Evolutionary conservation across 2,113 vertebrate species (phyloP).

Genomic region (Pteruthius melanotis): DNA sequence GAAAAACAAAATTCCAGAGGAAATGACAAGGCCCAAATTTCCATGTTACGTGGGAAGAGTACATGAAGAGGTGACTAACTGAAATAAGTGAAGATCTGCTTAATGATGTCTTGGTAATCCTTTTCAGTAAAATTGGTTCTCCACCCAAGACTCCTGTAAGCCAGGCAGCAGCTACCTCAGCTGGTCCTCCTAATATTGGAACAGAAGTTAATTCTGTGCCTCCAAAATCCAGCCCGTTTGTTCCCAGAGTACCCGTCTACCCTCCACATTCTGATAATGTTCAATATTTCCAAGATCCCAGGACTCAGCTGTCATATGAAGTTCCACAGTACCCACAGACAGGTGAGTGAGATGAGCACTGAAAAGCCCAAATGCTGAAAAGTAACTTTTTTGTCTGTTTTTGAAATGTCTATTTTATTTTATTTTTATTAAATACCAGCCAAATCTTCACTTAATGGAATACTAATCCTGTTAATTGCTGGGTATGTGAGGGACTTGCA

Average conservation of each 20-base stretch:
- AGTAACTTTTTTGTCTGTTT: neutral
- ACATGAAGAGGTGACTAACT: rapidly evolving
- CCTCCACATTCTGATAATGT: conserved; percentile 82
- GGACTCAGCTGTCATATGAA: conserved; percentile 81
- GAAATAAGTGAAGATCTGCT: neutral
- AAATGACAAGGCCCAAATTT: neutral
- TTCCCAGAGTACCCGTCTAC: conserved; percentile 81
- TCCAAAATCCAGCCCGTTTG: conserved; percentile 82
- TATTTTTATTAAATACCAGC: neutral
- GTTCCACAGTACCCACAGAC: conserved; percentile 80
- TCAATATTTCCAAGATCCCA: conserved; percentile 87
- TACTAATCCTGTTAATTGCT: neutral
- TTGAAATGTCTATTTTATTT: neutral
- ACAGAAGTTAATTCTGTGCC: conserved; percentile 76
- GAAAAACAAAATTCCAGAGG: neutral
- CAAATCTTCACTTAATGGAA: neutral
- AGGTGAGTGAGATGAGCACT: conserved; percentile 73
- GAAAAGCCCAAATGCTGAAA: neutral
- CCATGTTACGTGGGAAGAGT: neutral
- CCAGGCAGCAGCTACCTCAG: conserved; percentile 80
- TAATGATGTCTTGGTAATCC: conserved; percentile 42
- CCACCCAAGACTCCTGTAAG: conserved; percentile 87
- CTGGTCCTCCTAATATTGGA: conserved; percentile 75
- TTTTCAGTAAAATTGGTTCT: conserved; percentile 80
- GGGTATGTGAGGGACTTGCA: neutral